These are phyloP conservation scores for Lithosia quadra DNA, from an alignment of 2,888 invertebrate genomes.

Conservation along the genomic window DNA sequence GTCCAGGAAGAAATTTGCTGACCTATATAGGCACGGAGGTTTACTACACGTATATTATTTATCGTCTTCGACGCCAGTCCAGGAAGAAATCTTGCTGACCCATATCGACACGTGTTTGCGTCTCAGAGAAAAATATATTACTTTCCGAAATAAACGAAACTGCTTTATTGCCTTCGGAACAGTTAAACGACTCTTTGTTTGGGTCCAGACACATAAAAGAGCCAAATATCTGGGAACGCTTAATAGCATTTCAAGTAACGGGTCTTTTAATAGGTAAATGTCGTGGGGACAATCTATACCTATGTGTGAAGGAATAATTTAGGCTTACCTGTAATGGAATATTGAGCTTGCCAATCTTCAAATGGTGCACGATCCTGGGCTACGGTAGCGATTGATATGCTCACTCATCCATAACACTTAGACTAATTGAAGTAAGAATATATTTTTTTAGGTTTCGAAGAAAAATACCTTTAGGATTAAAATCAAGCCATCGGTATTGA, in stretches of 20 bases:
- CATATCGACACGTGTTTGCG: slow-evolving; percentile 70
- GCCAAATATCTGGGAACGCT: slow-evolving; percentile 68
- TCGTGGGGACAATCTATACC: slow-evolving; percentile 29
- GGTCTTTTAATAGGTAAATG: slow-evolving; percentile 56
- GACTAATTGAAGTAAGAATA: too few species aligned
- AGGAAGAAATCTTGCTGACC: slow-evolving; percentile 59
- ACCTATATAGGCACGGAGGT: slow-evolving; percentile 7
- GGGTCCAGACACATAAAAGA: slow-evolving; percentile 79
- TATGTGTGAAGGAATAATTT: slow-evolving; percentile 12
- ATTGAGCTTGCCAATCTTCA: neutral
- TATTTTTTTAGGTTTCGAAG: too few species aligned
- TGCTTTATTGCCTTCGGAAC: slow-evolving; percentile 71
- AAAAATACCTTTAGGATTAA: too few species aligned
- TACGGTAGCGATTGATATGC: too few species aligned
- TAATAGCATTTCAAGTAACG: slow-evolving; percentile 69
- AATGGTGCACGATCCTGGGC: neutral
- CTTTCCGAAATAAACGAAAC: slow-evolving; percentile 68
- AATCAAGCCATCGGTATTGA: too few species aligned
- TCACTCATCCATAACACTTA: too few species aligned
- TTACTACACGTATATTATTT: slow-evolving; percentile 19
- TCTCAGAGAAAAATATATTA: slow-evolving; percentile 52
- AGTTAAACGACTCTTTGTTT: slow-evolving; percentile 77
- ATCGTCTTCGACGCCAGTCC: slow-evolving; percentile 16
- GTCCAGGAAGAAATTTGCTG: slow-evolving; percentile 6
- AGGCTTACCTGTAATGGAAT: too few species aligned